These are phyloP conservation scores for Ectropis crepuscularia DNA, from an alignment of 2,888 invertebrate species.

Conservation along the genomic window DNA sequence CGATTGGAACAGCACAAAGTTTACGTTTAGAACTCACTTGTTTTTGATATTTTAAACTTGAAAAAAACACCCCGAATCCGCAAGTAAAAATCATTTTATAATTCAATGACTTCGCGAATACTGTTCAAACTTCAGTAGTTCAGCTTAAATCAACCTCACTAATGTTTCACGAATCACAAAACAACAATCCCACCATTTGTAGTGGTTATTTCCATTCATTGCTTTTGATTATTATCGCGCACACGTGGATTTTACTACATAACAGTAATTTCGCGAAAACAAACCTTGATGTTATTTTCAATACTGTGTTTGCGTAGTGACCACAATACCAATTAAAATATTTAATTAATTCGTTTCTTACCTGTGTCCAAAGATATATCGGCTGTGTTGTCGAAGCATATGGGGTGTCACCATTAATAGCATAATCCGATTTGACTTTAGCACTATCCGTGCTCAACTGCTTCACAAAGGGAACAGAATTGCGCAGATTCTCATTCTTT, in stretches of 20 bases:
- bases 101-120: slow-evolving; percentile 4
- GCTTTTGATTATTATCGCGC: slow-evolving; percentile 42
- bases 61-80: slow-evolving; percentile 7
- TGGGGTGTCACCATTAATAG: slow-evolving; percentile 73
- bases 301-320: background rate
- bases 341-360: slow-evolving; percentile 45
- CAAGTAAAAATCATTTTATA: slow-evolving; percentile 8
- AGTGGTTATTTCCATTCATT: slow-evolving; percentile 36
- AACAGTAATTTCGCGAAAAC: slow-evolving; percentile 23
- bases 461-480: slow-evolving; percentile 85
- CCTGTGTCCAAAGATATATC: slow-evolving; percentile 77
- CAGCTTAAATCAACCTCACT: slow-evolving; percentile 16
- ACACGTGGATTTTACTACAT: slow-evolving; percentile 35
- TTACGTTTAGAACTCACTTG: slow-evolving; percentile 29
- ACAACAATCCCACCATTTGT: slow-evolving; percentile 38
- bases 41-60: slow-evolving; percentile 20
- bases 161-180: slow-evolving; percentile 34
- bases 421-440: slow-evolving; percentile 80
- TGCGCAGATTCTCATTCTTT: slow-evolving; percentile 85
- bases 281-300: slow-evolving; percentile 7
- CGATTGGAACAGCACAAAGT: slow-evolving; percentile 8
- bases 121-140: slow-evolving; percentile 2
- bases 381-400: slow-evolving; percentile 84
- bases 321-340: too few species aligned
- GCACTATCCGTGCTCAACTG: slow-evolving; percentile 85